Evolutionary conservation across 2,888 invertebrate genomes (phyloP).

Genomic region (Tanytarsus gracilentus): DNA sequence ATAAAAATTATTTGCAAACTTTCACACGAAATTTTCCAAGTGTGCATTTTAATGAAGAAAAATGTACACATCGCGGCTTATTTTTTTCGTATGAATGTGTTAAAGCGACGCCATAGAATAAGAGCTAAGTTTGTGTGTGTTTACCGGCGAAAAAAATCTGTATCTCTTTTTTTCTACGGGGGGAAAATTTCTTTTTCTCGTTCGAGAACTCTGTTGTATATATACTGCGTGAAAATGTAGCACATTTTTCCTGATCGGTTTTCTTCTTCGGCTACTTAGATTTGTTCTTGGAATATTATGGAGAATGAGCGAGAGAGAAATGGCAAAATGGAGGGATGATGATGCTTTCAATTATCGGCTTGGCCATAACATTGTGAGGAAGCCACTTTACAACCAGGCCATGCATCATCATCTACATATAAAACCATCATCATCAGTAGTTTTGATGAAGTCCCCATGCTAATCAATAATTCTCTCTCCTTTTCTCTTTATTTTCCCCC

Average conservation of each 20-base stretch:
- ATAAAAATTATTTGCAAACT: no score
- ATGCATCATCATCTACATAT: no score
- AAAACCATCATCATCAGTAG: no score
- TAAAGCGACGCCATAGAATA: not conserved
- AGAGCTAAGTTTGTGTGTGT: conserved; percentile 4
- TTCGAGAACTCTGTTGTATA: not conserved
- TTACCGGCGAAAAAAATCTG: conserved; percentile 9
- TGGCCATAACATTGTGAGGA: not conserved
- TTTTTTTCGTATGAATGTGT: not conserved
- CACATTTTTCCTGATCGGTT: conserved; percentile 15
- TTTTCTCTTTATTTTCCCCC: no score
- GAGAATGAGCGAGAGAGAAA: not conserved
- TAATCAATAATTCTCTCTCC: no score
- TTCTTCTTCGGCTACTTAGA: not conserved
- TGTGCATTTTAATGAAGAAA: no score
- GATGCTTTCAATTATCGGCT: not conserved
- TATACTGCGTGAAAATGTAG: conserved; percentile 10
- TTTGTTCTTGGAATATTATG: conserved; percentile 1
- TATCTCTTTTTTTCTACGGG: conserved; percentile 11
- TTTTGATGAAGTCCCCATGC: no score
- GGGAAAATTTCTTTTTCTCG: conserved; percentile 15
- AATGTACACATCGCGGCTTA: no score
- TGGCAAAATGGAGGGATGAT: conserved; percentile 8
- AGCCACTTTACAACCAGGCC: no score
- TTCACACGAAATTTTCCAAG: no score